Percentiles rank a stretch among this genome's conserved stretches.
Evolutionary conservation across 2,888 invertebrate genomes (phyloP).

Genomic region (Agonum fuliginosum): DNA sequence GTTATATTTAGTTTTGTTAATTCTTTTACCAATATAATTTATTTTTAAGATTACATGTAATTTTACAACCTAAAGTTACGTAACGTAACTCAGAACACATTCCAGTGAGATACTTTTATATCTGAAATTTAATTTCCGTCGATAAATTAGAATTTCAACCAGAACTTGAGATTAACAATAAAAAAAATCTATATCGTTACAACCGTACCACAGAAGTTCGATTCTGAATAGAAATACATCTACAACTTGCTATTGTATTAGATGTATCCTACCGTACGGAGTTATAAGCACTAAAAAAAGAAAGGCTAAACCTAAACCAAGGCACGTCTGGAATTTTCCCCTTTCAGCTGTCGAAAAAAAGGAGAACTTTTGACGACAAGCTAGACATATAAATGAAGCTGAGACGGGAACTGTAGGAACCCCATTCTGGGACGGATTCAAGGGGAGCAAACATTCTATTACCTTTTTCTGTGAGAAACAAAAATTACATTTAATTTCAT

Average conservation of each 20-base stretch:
- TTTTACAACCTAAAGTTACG: too few relatives aligned
- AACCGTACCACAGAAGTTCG: background rate
- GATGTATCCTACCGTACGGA: conserved; percentile 14
- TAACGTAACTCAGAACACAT: too few relatives aligned
- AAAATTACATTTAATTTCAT: too few relatives aligned
- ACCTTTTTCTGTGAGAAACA: too few relatives aligned
- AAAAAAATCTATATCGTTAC: conserved; percentile 27
- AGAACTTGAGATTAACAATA: conserved; percentile 1
- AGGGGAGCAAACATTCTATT: too few relatives aligned
- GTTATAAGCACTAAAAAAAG: conserved; percentile 47
- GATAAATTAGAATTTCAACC: conserved; percentile 3
- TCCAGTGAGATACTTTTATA: too few relatives aligned
- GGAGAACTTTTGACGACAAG: conserved; percentile 52
- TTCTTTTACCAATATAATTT: too few relatives aligned
- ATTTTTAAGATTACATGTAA: too few relatives aligned
- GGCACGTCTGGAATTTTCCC: conserved; percentile 50
- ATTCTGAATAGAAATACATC: conserved; percentile 40
- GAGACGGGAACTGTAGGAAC: background rate
- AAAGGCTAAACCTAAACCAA: conserved; percentile 19
- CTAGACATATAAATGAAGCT: conserved; percentile 55
- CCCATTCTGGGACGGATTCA: background rate
- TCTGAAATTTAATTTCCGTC: too few relatives aligned
- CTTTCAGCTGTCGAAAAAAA: conserved; percentile 49
- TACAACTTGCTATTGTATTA: conserved; percentile 46
- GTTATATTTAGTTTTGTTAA: too few relatives aligned